These are phyloP conservation scores for Tolmerus cingulatus DNA, from an alignment of 2,888 invertebrate species.

Conservation along the genomic window DNA sequence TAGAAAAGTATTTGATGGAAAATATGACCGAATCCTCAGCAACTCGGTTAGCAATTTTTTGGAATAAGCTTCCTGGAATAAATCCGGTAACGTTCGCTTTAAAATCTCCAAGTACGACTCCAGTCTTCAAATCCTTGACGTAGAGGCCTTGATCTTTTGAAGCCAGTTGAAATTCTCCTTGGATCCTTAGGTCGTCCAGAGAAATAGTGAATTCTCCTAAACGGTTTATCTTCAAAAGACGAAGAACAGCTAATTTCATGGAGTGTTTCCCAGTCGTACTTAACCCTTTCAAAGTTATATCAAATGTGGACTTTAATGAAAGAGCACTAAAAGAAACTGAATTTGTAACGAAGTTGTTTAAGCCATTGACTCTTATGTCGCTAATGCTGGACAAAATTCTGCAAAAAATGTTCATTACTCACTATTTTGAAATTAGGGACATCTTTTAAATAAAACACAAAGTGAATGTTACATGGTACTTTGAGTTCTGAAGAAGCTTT, in stretches of 20 bases:
- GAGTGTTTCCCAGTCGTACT: slow-evolving; percentile 53
- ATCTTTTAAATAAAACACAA: background rate
- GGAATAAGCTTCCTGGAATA: slow-evolving; percentile 10
- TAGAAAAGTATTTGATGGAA: background rate
- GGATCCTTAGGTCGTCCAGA: slow-evolving; percentile 37
- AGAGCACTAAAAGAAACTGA: slow-evolving; percentile 54
- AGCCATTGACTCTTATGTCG: slow-evolving; percentile 53
- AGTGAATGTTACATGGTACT: too few relatives aligned
- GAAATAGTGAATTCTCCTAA: slow-evolving; percentile 39
- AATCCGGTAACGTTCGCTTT: slow-evolving; percentile 56
- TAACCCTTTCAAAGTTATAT: slow-evolving; percentile 55
- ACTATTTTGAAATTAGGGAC: background rate
- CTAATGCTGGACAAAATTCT: slow-evolving; percentile 56
- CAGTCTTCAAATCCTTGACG: slow-evolving; percentile 51
- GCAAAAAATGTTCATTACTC: background rate
- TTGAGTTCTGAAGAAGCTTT: too few relatives aligned
- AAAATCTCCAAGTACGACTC: slow-evolving; percentile 54
- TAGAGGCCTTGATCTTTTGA: slow-evolving; percentile 33
- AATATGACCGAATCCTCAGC: slow-evolving; percentile 25
- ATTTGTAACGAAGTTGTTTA: slow-evolving; percentile 55
- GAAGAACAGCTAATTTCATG: slow-evolving; percentile 47
- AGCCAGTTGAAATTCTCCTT: slow-evolving; percentile 41
- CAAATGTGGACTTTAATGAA: slow-evolving; percentile 54
- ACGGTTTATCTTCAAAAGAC: slow-evolving; percentile 34
- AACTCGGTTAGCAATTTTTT: slow-evolving; percentile 24